These are phyloP conservation scores for Eubucco bourcierii DNA, from an alignment of 2,113 vertebrate genomes.

Conservation along the genomic window DNA sequence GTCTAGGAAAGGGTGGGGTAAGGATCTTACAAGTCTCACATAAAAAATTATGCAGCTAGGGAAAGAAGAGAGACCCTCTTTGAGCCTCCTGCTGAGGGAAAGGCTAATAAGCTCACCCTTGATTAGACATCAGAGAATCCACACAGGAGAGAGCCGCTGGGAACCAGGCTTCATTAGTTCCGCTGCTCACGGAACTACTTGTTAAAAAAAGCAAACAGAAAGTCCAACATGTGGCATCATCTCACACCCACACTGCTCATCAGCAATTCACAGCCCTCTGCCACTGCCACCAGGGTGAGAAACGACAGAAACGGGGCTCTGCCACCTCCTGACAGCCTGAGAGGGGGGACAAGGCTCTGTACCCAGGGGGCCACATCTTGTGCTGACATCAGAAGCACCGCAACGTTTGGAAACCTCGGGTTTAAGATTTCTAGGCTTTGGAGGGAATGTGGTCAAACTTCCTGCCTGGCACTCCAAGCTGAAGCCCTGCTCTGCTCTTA, in stretches of 20 bases:
- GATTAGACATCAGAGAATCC: slow-evolving; percentile 70
- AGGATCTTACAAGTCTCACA: slow-evolving; percentile 5
- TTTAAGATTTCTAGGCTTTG: slow-evolving; percentile 44
- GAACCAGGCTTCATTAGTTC: slow-evolving; percentile 70
- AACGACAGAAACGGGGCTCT: background rate
- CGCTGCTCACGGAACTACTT: slow-evolving; percentile 60
- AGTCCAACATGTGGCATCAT: slow-evolving; percentile 56
- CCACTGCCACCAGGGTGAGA: background rate
- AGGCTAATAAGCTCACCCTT: slow-evolving; percentile 64
- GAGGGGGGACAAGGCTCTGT: slow-evolving; percentile 21
- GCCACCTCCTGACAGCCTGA: background rate
- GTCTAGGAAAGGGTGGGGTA: background rate
- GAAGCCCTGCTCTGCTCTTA: background rate
- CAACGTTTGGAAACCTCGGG: background rate
- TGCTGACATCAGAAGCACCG: background rate
- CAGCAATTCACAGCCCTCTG: slow-evolving; percentile 46
- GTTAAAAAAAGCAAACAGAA: slow-evolving; percentile 67
- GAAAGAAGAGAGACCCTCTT: slow-evolving; percentile 45
- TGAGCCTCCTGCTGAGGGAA: slow-evolving; percentile 42
- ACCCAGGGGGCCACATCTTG: background rate
- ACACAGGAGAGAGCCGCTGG: slow-evolving; percentile 65
- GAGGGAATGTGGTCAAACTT: slow-evolving; percentile 48
- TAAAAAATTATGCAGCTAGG: background rate
- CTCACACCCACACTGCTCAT: slow-evolving; percentile 30
- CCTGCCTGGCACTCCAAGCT: background rate